Conservation (phyloP, 2,113 vertebrate genomes). For the Tragelaphus imberbis region DNA sequence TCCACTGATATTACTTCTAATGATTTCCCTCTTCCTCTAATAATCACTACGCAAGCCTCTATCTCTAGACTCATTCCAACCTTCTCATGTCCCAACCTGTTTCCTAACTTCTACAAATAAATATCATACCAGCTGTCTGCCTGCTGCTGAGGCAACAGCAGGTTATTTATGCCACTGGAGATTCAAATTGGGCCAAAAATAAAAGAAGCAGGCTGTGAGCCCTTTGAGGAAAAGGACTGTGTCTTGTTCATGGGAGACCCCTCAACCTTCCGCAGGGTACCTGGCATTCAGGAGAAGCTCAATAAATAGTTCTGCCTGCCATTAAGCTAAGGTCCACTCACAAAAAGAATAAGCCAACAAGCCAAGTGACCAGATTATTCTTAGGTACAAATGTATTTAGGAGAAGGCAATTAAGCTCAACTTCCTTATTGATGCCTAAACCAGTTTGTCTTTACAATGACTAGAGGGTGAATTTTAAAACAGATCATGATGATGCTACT, state of each 20-base stretch:
- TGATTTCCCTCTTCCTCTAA: background rate
- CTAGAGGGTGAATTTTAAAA: conserved; percentile 12
- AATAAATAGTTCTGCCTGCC: background rate
- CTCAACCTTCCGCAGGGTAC: background rate
- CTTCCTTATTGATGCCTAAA: background rate
- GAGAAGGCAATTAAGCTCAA: background rate
- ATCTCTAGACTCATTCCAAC: conserved; percentile 5
- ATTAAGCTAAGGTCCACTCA: conserved; percentile 18
- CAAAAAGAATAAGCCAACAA: background rate
- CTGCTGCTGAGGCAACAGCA: conserved; percentile 1
- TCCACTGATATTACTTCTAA: background rate
- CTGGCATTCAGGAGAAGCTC: background rate
- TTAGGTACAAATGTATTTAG: background rate
- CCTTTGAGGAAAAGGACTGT: background rate
- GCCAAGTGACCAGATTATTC: background rate
- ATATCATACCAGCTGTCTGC: background rate
- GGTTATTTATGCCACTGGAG: background rate
- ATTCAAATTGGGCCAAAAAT: conserved; percentile 40
- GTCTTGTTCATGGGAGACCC: background rate
- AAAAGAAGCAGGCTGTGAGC: background rate
- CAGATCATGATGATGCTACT: background rate
- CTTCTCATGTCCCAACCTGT: background rate
- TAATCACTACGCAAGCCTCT: background rate
- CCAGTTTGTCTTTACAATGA: background rate
- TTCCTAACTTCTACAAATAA: conserved; percentile 27